phyloP scores from a whole-genome alignment of 2,797 vertebrate genomes.

The Eleutherodactylus coqui region DNA sequence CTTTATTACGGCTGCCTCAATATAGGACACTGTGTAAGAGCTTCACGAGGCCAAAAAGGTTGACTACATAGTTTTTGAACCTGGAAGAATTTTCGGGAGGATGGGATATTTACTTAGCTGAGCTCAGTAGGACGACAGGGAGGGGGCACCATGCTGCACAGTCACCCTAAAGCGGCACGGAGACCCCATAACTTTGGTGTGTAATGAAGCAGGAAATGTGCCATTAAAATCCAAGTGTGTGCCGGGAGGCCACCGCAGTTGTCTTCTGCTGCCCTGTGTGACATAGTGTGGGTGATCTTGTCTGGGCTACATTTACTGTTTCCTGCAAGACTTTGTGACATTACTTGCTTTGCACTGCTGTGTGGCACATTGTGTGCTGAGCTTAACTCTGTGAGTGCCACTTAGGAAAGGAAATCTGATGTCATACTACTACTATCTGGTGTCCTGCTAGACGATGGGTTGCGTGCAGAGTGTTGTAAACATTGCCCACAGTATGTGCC shows the following conservation, averaged over 20 bases:
- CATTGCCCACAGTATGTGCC: background rate
- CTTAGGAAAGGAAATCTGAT: background rate
- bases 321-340: constrained; percentile 38
- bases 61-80: constrained; percentile 19
- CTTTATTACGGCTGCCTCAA: background rate
- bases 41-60: constrained; percentile 27
- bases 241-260: constrained; percentile 57
- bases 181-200: constrained; percentile 62
- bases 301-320: constrained; percentile 12
- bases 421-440: background rate
- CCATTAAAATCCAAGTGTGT: constrained; percentile 61
- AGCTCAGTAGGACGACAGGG: constrained; percentile 39
- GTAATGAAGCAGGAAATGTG: constrained; percentile 64
- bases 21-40: background rate
- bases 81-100: constrained; percentile 50
- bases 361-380: constrained; percentile 27
- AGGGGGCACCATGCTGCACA: constrained; percentile 52
- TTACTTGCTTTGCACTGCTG: constrained; percentile 1
- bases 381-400: background rate
- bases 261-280: constrained; percentile 37
- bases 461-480: background rate
- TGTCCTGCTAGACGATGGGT: background rate
- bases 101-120: constrained; percentile 63
- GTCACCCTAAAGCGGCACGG: constrained; percentile 47
- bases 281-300: constrained; percentile 32